A percentile compares a stretch with the other conserved stretches of the same genome.
Conservation (phyloP, 2,797 vertebrate species). For the Glyptemys insculpta region DNA sequence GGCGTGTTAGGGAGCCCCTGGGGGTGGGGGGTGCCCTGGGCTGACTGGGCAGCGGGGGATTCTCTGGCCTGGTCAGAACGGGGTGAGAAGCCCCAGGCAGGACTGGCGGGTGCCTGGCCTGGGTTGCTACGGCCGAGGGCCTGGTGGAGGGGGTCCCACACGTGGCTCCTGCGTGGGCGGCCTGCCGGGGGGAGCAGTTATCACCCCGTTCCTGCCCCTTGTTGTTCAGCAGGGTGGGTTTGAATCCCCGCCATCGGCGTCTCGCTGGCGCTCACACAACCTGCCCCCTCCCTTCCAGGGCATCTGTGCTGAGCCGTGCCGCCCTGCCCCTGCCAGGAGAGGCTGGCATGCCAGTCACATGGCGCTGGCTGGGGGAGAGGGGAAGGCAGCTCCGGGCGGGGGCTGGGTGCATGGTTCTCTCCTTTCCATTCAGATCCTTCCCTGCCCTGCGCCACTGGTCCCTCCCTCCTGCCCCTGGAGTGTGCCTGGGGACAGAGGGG, state of each 20-base stretch:
- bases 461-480: too few species aligned
- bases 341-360: neutral
- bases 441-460: neutral
- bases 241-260: too few species aligned
- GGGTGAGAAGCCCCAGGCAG: neutral
- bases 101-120: neutral
- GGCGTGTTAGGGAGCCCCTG: neutral
- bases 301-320: neutral
- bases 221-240: too few species aligned
- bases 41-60: neutral
- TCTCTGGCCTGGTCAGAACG: neutral
- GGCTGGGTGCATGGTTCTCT: neutral
- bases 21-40: neutral
- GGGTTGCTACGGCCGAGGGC: too few species aligned
- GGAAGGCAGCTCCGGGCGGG: too few species aligned
- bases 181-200: neutral
- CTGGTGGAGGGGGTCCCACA: too few species aligned
- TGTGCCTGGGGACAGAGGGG: neutral
- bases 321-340: neutral
- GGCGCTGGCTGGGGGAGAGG: neutral
- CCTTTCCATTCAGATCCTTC: too few species aligned
- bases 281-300: neutral
- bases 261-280: neutral
- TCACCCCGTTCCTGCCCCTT: neutral
- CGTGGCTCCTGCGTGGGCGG: neutral